Evolutionary conservation across 2,113 vertebrate genomes (phyloP).

Genomic region (Chaetodon trifascialis): DNA sequence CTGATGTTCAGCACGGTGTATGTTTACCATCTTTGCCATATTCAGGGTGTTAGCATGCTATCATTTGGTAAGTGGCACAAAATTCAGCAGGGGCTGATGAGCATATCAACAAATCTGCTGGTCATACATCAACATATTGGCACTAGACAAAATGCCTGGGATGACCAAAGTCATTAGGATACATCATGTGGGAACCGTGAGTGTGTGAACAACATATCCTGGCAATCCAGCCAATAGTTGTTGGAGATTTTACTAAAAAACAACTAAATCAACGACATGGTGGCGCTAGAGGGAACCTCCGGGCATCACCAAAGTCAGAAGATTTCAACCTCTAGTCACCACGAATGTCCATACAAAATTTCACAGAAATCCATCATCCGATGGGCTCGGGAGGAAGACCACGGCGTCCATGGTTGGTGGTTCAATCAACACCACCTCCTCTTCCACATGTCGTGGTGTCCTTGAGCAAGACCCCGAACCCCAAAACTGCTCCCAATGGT

Average conservation of each 20-base stretch:
- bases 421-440: neutral
- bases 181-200: neutral
- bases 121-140: neutral
- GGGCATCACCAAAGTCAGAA: neutral
- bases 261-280: neutral
- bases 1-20: neutral
- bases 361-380: neutral
- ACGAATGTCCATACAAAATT: neutral
- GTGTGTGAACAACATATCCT: neutral
- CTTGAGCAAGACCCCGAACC: neutral
- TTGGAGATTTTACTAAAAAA: neutral
- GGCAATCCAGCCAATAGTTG: neutral
- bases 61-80: neutral
- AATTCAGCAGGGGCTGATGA: neutral
- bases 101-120: neutral
- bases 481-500: neutral
- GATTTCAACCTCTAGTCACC: neutral
- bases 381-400: neutral
- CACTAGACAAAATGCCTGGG: too few species aligned
- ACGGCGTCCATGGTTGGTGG: neutral
- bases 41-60: neutral
- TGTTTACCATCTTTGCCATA: neutral
- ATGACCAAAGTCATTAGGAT: neutral
- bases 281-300: neutral
- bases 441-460: neutral